Conservation (phyloP, 2,888 invertebrate species). For the Trissolcus japonicus region DNA sequence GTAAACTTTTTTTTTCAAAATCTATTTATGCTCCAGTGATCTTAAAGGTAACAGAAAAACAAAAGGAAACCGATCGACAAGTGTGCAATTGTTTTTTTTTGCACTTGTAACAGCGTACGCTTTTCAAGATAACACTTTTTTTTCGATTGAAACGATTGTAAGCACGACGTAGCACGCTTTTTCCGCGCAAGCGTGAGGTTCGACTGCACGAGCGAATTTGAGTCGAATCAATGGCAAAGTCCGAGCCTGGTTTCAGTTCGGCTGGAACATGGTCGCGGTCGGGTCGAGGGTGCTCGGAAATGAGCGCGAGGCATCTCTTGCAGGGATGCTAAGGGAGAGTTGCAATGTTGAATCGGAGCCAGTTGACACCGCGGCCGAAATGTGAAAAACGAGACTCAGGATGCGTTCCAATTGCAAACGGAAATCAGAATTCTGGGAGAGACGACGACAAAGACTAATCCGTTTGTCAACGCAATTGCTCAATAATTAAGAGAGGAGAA, state of each 20-base stretch:
- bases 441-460: background rate
- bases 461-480: constrained; percentile 20
- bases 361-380: background rate
- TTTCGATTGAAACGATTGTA: constrained; percentile 20
- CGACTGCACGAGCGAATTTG: constrained; percentile 35
- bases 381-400: background rate
- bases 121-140: constrained; percentile 5
- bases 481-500: constrained; percentile 17
- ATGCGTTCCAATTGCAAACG: background rate
- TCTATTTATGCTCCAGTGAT: background rate
- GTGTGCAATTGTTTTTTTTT: background rate
- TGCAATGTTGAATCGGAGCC: background rate
- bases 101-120: background rate
- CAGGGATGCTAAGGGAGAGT: background rate
- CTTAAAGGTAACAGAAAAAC: background rate
- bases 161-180: constrained; percentile 12
- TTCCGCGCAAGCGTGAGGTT: constrained; percentile 56
- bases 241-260: constrained; percentile 48
- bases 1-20: background rate
- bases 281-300: constrained; percentile 10
- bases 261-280: constrained; percentile 39
- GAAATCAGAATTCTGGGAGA: background rate
- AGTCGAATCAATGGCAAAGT: constrained; percentile 62
- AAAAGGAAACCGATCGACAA: too few relatives aligned
- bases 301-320: constrained; percentile 16